A percentile compares a stretch with the other conserved stretches of the same genome.
Evolutionary conservation across 2,113 vertebrate genomes (phyloP).

Genomic region (Ophiodon elongatus): DNA sequence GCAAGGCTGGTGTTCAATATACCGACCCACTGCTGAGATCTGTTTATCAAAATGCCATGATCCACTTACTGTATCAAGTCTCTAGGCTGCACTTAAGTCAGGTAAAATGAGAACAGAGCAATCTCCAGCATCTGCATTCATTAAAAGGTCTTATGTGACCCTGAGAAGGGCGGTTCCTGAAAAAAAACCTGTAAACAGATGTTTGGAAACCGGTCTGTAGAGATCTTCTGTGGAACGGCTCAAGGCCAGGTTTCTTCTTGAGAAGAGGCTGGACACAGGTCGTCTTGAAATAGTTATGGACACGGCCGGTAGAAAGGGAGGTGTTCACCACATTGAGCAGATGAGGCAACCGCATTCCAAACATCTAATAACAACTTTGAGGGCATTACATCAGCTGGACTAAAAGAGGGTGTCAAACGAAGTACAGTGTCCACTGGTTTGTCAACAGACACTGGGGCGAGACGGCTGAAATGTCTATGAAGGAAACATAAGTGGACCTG

Average conservation of each 20-base stretch:
- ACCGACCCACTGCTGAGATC: neutral
- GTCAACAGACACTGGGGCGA: neutral
- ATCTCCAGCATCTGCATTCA: neutral
- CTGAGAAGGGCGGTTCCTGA: neutral
- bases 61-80: neutral
- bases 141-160: neutral
- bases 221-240: neutral
- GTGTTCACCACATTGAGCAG: neutral
- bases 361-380: neutral
- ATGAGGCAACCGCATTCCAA: neutral
- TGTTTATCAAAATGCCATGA: neutral
- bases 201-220: neutral
- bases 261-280: neutral
- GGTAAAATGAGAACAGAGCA: neutral
- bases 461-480: neutral
- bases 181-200: neutral
- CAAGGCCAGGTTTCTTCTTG: neutral
- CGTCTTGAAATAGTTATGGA: neutral
- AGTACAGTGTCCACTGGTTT: neutral
- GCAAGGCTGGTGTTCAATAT: neutral
- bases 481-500: neutral
- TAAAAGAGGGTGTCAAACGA: neutral
- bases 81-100: neutral
- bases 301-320: no score
- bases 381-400: neutral